Conservation (phyloP, 2,113 vertebrate genomes). For the Rhinoptilus africanus region DNA sequence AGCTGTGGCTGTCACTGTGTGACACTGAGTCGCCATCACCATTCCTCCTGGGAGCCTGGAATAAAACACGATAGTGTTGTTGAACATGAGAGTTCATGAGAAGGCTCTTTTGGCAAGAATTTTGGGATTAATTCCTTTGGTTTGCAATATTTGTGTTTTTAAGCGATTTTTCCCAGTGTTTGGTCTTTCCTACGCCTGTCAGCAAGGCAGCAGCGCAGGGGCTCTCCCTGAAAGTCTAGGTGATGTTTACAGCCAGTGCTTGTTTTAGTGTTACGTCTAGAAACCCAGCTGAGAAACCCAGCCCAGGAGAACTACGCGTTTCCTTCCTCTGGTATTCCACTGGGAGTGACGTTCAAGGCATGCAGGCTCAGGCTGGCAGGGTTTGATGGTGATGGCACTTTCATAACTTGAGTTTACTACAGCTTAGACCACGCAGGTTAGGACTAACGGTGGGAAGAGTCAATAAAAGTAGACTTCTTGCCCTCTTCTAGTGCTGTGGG, state of each 20-base stretch:
- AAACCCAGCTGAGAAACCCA: neutral
- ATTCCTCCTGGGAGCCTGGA: neutral
- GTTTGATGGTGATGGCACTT: neutral
- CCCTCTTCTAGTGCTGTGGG: neutral
- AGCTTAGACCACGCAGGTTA: neutral
- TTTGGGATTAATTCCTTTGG: neutral
- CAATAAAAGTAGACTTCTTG: neutral
- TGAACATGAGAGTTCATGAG: neutral
- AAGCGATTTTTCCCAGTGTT: neutral
- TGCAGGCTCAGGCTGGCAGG: neutral
- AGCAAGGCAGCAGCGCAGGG: neutral
- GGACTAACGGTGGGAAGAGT: neutral
- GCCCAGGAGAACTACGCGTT: rapidly evolving
- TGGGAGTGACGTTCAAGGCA: neutral
- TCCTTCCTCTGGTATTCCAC: neutral
- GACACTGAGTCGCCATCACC: neutral
- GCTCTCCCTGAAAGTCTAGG: neutral
- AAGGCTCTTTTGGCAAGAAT: neutral
- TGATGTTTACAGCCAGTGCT: neutral
- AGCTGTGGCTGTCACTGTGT: neutral
- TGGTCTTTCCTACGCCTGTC: neutral
- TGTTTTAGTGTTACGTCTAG: neutral
- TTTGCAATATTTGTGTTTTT: neutral
- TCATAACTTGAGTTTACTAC: neutral
- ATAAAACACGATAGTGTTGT: neutral